Evolutionary conservation across 1,140 invertebrate species (phyloP), one percentile per base, ranked within the genome.

Genomic region (Pseudobourletiella spinata): DNA sequence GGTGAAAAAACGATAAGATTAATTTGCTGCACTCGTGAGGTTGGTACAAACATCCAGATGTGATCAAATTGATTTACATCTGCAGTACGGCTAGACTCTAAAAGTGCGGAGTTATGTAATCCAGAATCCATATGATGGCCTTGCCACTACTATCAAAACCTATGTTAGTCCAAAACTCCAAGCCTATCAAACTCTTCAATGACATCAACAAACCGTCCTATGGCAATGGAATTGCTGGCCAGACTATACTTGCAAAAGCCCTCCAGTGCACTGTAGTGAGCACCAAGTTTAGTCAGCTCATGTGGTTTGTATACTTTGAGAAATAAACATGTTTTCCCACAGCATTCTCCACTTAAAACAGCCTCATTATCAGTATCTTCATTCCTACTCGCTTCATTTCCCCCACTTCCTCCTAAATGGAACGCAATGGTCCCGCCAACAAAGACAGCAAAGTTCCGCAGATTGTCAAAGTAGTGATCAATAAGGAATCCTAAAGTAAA

Each of bases 111-210:
- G n/a, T n/a, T n/a, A n/a, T n/a, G n/a, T n/a, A n/a, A n/a, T n/a
- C n/a, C n/a, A n/a, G n/a, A n/a, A n/a, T n/a, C n/a, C n/a, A n/a
- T n/a, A n/a, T n/a, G n/a, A n/a, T n/a, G n/a, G n/a, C n/a, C n/a
- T n/a, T n/a, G n/a, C n/a, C n/a, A n/a, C n/a, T n/a, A n/a, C n/a
- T n/a, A n/a, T n/a, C n/a, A n/a, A n/a, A n/a, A n/a, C n/a, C n/a
- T n/a, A n/a, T n/a, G n/a, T n/a, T n/a, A n/a, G n/a, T n/a, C n/a
- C n/a, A 62, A 57, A 28, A 62, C 60, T 4, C 48, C 60, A 44
- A 56, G 52, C 26, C 57, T 50, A 24, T 62, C 48, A 26, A 44
- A 62, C 16, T 43, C 52, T 2, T 52, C 16, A 44, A 52, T 62
- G 2, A 62, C 28, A 57, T 62, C 60, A 6, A 43, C 25, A 2